These are phyloP conservation scores for Sapayoa aenigma DNA, from an alignment of 2,113 vertebrate genomes.

Conservation along the genomic window DNA sequence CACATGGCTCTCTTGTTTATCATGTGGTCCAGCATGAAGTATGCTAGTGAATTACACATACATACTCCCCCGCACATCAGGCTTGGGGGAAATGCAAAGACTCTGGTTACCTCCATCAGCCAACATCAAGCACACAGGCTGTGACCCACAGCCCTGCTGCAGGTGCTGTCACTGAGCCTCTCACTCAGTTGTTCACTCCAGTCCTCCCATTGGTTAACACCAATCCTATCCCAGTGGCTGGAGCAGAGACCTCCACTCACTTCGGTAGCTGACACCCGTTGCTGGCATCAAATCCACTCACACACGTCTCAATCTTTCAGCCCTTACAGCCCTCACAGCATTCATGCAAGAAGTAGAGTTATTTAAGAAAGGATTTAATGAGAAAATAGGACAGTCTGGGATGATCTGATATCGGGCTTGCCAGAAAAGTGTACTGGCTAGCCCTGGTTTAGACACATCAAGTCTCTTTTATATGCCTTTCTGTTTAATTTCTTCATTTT, in stretches of 20 bases:
- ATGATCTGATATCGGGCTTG: accelerated
- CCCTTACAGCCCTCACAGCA: not conserved
- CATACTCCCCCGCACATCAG: not conserved
- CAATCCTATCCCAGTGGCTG: not conserved
- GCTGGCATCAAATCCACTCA: not conserved
- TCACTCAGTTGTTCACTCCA: not conserved
- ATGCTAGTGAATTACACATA: not conserved
- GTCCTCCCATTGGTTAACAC: not conserved
- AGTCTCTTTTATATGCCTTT: not conserved
- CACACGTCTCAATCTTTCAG: not conserved
- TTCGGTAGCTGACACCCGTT: not conserved
- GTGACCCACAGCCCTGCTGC: not conserved
- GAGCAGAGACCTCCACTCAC: accelerated
- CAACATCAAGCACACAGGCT: accelerated
- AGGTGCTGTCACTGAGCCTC: accelerated
- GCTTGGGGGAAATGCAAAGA: not conserved
- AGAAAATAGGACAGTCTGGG: not conserved
- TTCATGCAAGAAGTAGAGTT: no score
- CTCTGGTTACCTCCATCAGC: not conserved
- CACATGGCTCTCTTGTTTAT: not conserved
- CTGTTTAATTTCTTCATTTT: not conserved
- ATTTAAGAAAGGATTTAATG: not conserved
- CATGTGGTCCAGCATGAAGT: not conserved
- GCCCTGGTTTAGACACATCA: accelerated
- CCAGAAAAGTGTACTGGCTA: not conserved